Percentiles rank a stretch among this genome's conserved stretches.
Conservation (phyloP, 2,113 vertebrate genomes). For the Phylloscopus trochiloides region DNA sequence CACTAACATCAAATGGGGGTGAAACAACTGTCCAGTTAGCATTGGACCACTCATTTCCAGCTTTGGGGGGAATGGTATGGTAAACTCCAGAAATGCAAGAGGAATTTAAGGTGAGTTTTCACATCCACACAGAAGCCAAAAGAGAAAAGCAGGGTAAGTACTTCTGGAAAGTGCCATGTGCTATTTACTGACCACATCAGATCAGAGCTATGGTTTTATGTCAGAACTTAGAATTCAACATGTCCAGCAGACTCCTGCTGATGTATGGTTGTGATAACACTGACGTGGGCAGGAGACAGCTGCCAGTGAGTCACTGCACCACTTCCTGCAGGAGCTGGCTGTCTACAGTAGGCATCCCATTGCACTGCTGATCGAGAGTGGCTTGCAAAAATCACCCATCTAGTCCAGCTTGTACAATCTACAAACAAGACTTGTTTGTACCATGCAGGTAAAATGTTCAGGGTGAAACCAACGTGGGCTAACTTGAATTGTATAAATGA, state of each 20-base stretch:
- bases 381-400: not conserved
- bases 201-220: not conserved
- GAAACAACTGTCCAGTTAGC: not conserved
- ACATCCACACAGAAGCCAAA: not conserved
- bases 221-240: not conserved
- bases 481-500: not conserved
- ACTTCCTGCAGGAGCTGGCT: not conserved
- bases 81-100: not conserved
- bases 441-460: not conserved
- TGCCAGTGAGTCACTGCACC: not conserved
- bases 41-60: not conserved
- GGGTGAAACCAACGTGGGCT: not conserved
- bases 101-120: conserved; percentile 10
- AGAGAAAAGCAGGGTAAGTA: not conserved
- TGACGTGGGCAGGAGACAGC: conserved; percentile 19
- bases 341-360: not conserved
- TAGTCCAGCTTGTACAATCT: not conserved
- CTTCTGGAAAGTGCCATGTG: not conserved
- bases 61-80: not conserved
- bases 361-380: not conserved
- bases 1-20: not conserved
- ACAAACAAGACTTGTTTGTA: not conserved
- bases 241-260: conserved; percentile 21
- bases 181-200: not conserved
- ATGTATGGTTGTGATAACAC: not conserved